These are phyloP conservation scores for Pelosia muscerda DNA, from an alignment of 2,888 invertebrate species.

Conservation along the genomic window DNA sequence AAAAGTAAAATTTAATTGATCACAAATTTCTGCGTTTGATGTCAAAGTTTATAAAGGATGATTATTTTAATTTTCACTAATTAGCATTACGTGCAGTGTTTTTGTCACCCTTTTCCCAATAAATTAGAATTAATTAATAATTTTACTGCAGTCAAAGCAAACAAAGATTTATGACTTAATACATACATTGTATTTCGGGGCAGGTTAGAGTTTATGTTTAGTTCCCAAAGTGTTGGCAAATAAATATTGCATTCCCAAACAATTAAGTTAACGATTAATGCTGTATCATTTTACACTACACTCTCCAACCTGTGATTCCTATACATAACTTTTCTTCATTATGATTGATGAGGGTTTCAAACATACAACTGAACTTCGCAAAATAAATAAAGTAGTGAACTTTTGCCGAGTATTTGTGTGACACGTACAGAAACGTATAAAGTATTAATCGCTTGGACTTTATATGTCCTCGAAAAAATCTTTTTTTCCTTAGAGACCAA, in stretches of 20 bases:
- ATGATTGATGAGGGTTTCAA: neutral
- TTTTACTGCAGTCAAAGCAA: neutral
- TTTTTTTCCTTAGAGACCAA: slow-evolving; percentile 27
- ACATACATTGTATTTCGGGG: neutral
- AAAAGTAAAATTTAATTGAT: neutral
- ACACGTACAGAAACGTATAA: slow-evolving; percentile 13
- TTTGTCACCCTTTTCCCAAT: neutral
- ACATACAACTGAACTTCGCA: neutral
- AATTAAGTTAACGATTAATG: neutral
- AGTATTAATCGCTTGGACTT: slow-evolving; percentile 26
- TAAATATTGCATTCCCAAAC: neutral
- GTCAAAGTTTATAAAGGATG: neutral
- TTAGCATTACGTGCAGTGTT: slow-evolving; percentile 2
- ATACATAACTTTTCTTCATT: neutral
- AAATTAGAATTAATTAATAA: slow-evolving; percentile 9
- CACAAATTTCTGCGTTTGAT: neutral
- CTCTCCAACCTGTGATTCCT: neutral
- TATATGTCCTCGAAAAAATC: slow-evolving; percentile 14
- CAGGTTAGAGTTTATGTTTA: neutral
- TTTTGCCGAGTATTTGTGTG: neutral
- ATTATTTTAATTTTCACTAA: slow-evolving; percentile 1
- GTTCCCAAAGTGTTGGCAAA: neutral
- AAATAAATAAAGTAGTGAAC: slow-evolving; percentile 1
- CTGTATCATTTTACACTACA: neutral
- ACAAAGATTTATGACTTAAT: neutral